Percentiles rank a stretch among this genome's conserved stretches.
These are phyloP conservation scores for Nothobranchius kuhntae DNA, from an alignment of 2,113 vertebrate genomes.

Conservation along the genomic window DNA sequence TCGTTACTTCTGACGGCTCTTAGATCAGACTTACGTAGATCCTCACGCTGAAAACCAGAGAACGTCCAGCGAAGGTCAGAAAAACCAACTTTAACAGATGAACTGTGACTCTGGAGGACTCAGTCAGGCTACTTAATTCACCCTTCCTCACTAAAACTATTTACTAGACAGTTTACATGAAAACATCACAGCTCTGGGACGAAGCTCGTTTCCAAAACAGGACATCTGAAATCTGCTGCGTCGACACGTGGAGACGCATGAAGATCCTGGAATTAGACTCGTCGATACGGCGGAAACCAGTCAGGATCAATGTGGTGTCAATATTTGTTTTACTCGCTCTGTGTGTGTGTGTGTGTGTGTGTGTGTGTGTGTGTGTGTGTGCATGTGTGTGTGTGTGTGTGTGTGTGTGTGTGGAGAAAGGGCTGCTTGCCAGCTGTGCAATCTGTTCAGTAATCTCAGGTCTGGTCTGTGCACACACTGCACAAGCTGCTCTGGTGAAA, in stretches of 20 bases:
- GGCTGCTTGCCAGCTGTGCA: slow-evolving; percentile 76
- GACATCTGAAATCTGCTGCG: slow-evolving; percentile 11
- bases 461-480: slow-evolving; percentile 71
- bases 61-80: no score
- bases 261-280: slow-evolving; percentile 56
- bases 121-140: no score
- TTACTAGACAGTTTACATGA: no score
- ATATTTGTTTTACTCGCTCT: slow-evolving; percentile 63
- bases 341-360: slow-evolving; percentile 20
- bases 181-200: background rate
- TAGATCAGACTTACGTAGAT: no score
- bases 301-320: slow-evolving; percentile 69
- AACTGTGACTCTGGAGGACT: no score
- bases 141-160: no score
- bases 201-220: slow-evolving; percentile 25
- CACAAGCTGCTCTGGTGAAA: slow-evolving; percentile 68
- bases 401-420: slow-evolving; percentile 32
- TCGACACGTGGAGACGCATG: slow-evolving; percentile 35
- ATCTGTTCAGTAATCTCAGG: slow-evolving; percentile 77
- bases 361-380: slow-evolving; percentile 3
- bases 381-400: slow-evolving; percentile 40
- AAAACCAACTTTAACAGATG: no score
- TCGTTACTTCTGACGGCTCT: no score
- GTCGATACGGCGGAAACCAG: slow-evolving; percentile 63
- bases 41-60: no score